phyloP scores from a whole-genome alignment of 2,113 vertebrate genomes.

The Gopherus evgoodei region DNA sequence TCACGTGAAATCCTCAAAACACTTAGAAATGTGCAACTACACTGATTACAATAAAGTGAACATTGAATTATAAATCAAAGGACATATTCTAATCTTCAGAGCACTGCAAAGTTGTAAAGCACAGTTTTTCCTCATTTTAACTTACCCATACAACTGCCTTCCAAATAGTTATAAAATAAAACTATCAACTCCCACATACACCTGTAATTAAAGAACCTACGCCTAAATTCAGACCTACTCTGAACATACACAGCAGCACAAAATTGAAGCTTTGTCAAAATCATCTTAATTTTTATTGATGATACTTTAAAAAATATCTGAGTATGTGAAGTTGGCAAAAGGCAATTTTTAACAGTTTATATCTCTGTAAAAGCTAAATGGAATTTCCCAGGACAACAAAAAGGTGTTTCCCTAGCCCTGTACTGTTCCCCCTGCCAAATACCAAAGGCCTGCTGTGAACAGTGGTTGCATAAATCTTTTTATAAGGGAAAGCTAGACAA shows the following conservation, averaged over 20 bases:
- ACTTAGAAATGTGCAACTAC: background rate
- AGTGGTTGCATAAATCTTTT: accelerated
- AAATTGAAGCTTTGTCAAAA: conserved; percentile 22
- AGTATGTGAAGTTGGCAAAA: background rate
- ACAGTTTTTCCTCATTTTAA: conserved; percentile 8
- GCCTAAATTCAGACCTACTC: background rate
- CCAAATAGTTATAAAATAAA: conserved; percentile 12
- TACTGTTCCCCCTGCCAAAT: background rate
- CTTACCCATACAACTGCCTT: background rate
- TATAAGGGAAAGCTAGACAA: background rate
- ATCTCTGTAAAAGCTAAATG: background rate
- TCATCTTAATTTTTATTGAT: background rate
- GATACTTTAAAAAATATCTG: background rate
- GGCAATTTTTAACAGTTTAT: background rate
- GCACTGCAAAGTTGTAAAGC: conserved; percentile 9
- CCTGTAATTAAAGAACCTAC: background rate
- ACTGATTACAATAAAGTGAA: background rate
- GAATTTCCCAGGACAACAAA: background rate
- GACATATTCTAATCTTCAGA: conserved; percentile 5
- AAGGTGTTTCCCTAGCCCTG: background rate
- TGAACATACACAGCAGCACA: background rate
- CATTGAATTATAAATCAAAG: conserved; percentile 28
- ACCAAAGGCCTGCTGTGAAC: background rate
- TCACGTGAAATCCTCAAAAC: background rate
- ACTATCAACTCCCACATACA: background rate